Evolutionary conservation across 2,888 invertebrate species (phyloP).

Genomic region (Perizoma flavofasciatum): DNA sequence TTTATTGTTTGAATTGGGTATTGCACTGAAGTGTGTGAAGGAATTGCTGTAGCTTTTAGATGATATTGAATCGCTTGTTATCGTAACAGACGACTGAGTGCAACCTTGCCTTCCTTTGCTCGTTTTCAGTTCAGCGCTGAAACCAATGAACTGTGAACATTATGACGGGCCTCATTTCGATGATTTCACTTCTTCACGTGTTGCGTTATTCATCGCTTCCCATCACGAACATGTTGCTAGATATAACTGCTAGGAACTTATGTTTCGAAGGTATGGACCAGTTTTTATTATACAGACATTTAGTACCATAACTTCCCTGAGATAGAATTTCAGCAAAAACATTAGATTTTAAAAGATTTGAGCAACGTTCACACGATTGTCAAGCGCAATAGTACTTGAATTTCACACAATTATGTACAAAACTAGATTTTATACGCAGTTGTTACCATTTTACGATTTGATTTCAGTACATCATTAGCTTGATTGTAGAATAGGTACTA

Average conservation of each 20-base stretch:
- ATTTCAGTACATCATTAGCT: conserved; percentile 8
- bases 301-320: conserved; percentile 44
- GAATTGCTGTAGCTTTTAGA: conserved; percentile 28
- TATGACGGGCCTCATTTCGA: conserved; percentile 58
- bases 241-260: conserved; percentile 19
- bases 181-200: conserved; percentile 73
- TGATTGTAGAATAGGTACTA: neutral
- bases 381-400: conserved; percentile 46
- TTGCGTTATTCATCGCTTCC: conserved; percentile 52
- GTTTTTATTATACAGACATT: conserved; percentile 42
- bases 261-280: conserved; percentile 6
- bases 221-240: conserved; percentile 54
- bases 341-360: conserved; percentile 41
- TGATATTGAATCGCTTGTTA: conserved; percentile 63
- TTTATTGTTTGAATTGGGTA: conserved; percentile 12
- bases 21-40: conserved; percentile 24
- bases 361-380: conserved; percentile 50
- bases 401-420: conserved; percentile 54
- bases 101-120: conserved; percentile 72
- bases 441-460: conserved; percentile 9
- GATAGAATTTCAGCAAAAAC: conserved; percentile 42
- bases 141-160: conserved; percentile 66
- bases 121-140: conserved; percentile 66
- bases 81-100: conserved; percentile 65
- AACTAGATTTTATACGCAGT: conserved; percentile 37